Evolutionary conservation across 2,888 invertebrate genomes (phyloP).

Genomic region (Diogma glabrata): DNA sequence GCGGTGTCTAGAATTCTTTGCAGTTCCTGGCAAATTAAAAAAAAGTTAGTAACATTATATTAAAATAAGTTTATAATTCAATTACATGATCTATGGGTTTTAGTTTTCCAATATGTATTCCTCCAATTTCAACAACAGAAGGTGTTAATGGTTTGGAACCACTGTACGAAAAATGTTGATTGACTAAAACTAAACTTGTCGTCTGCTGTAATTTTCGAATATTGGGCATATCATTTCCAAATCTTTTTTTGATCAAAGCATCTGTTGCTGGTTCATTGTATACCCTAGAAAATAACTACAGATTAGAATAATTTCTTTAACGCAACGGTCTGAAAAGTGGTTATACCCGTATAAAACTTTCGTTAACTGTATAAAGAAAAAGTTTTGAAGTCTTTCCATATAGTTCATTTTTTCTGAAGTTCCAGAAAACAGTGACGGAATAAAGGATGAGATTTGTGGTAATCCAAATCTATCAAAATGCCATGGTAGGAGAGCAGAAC

Average conservation of each 20-base stretch:
- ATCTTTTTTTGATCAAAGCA: slow-evolving; percentile 27
- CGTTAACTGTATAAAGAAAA: slow-evolving; percentile 25
- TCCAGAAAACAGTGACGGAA: slow-evolving; percentile 34
- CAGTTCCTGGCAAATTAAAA: slow-evolving; percentile 36
- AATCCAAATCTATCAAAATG: slow-evolving; percentile 42
- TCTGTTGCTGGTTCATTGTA: slow-evolving; percentile 32
- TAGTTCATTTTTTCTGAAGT: slow-evolving; percentile 31
- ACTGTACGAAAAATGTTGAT: slow-evolving; percentile 36
- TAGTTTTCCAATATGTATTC: slow-evolving; percentile 28
- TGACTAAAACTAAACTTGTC: slow-evolving; percentile 29
- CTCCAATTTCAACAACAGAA: slow-evolving; percentile 37
- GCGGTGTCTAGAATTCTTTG: slow-evolving; percentile 48
- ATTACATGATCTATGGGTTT: no score
- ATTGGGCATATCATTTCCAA: slow-evolving; percentile 37
- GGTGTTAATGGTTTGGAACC: slow-evolving; percentile 32
- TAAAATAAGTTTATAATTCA: no score
- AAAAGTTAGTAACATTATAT: slow-evolving; percentile 16
- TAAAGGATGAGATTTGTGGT: slow-evolving; percentile 45
- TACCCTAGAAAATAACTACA: no score
- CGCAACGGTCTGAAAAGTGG: no score
- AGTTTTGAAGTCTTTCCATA: slow-evolving; percentile 37
- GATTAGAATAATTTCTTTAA: no score
- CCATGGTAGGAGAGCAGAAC: slow-evolving; percentile 51
- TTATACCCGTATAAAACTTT: slow-evolving; percentile 21
- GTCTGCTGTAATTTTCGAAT: slow-evolving; percentile 36